Evolutionary conservation across 1,140 invertebrate species (phyloP).

Genomic region (Lutraria rhynchaena): DNA sequence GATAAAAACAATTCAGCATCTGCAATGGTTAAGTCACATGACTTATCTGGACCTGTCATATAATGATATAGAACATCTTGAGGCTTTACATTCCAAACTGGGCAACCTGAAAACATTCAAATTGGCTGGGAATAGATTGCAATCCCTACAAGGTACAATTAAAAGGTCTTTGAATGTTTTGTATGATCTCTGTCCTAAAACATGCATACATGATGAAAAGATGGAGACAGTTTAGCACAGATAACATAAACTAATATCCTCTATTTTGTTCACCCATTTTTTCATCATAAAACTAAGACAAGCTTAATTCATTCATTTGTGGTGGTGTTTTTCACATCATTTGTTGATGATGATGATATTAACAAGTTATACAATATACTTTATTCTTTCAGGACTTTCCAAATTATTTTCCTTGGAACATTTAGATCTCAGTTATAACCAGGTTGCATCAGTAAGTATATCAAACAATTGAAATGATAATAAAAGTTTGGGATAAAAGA

Average conservation of each 20-base stretch:
- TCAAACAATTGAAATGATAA: background rate
- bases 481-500: too few species aligned
- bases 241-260: too few species aligned
- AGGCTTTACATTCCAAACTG: constrained; percentile 91
- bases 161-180: too few species aligned
- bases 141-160: constrained; percentile 81
- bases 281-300: too few species aligned
- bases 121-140: constrained; percentile 92
- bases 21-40: constrained; percentile 90
- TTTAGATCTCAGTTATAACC: constrained; percentile 93
- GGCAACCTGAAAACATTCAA: constrained; percentile 95
- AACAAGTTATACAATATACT: too few species aligned
- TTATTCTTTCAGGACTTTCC: constrained; percentile 86
- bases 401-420: constrained; percentile 88
- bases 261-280: too few species aligned
- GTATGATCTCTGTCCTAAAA: too few species aligned
- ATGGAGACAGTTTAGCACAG: too few species aligned
- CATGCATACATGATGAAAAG: too few species aligned
- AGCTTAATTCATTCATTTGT: too few species aligned
- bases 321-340: too few species aligned
- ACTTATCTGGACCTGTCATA: constrained; percentile 90
- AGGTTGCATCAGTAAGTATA: constrained; percentile 84
- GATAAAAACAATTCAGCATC: constrained; percentile 88
- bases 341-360: too few species aligned
- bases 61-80: constrained; percentile 87